phyloP scores from a whole-genome alignment of 2,113 vertebrate species.

The Grammatotria lemairii region DNA sequence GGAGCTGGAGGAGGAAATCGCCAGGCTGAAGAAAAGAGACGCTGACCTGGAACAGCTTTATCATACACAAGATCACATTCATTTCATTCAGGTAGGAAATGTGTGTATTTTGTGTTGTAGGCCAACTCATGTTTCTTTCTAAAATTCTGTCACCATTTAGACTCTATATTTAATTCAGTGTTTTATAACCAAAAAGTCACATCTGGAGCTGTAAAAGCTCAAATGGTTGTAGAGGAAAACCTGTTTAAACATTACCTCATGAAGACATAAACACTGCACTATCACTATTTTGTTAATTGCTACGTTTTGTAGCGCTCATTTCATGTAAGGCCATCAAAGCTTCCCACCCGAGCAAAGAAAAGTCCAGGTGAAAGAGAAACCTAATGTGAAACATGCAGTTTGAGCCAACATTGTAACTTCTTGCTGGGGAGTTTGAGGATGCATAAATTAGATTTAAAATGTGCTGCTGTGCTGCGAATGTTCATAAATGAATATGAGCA shows the following conservation, averaged over 20 bases:
- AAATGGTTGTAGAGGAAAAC: not conserved
- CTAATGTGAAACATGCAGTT: accelerated
- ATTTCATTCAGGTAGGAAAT: slow-evolving; percentile 10
- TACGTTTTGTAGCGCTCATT: not conserved
- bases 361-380: accelerated
- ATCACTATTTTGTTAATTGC: not conserved
- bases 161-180: not conserved
- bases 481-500: not conserved
- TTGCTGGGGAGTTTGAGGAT: not conserved
- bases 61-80: not conserved
- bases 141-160: accelerated
- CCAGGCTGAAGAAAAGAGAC: not conserved
- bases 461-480: not conserved
- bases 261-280: not conserved
- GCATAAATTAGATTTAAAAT: not conserved
- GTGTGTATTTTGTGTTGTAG: not conserved
- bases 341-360: accelerated
- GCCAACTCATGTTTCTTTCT: accelerated
- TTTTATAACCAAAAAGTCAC: accelerated
- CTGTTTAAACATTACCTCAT: not conserved
- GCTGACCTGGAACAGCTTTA: not conserved
- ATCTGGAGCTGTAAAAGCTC: not conserved
- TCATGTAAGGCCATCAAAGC: not conserved
- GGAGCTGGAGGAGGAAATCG: not conserved
- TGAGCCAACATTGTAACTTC: not conserved